Percentiles rank a stretch among this genome's conserved stretches.
These are phyloP conservation scores for Piezodorus guildinii DNA, from an alignment of 1,140 invertebrate species.

Conservation along the genomic window DNA sequence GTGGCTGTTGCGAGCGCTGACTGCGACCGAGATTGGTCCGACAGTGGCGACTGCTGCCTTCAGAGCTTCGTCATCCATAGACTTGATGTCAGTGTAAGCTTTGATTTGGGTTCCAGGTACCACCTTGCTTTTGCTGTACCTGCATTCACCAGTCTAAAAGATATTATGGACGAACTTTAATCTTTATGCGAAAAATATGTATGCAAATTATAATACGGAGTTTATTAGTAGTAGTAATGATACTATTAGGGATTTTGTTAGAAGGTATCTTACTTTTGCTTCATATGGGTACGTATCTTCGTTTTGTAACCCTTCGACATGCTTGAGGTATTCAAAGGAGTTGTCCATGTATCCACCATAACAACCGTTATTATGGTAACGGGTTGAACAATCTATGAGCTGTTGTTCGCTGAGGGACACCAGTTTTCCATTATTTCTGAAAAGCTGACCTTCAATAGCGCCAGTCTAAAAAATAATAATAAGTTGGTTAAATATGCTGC, in stretches of 20 bases:
- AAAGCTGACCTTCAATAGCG: conserved; percentile 89
- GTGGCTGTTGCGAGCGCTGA: neutral
- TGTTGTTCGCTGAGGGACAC: too few species aligned
- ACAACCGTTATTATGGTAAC: conserved; percentile 76
- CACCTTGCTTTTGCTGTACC: too few species aligned
- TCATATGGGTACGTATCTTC: conserved; percentile 76
- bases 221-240: too few species aligned
- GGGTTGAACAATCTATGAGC: too few species aligned
- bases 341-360: conserved; percentile 90
- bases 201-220: neutral
- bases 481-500: neutral
- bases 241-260: neutral
- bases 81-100: neutral
- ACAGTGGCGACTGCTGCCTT: neutral
- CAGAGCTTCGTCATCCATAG: neutral
- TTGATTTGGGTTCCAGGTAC: neutral
- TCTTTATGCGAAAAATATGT: neutral
- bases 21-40: neutral
- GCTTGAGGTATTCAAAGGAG: conserved; percentile 82
- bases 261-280: conserved; percentile 19
- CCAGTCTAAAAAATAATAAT: conserved; percentile 56
- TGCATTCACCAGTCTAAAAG: neutral
- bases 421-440: conserved; percentile 66
- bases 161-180: neutral
- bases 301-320: conserved; percentile 87